Evolutionary conservation across 64 coral and sea anemone genomes (phyloP).

Genomic region (Montipora cactus): DNA sequence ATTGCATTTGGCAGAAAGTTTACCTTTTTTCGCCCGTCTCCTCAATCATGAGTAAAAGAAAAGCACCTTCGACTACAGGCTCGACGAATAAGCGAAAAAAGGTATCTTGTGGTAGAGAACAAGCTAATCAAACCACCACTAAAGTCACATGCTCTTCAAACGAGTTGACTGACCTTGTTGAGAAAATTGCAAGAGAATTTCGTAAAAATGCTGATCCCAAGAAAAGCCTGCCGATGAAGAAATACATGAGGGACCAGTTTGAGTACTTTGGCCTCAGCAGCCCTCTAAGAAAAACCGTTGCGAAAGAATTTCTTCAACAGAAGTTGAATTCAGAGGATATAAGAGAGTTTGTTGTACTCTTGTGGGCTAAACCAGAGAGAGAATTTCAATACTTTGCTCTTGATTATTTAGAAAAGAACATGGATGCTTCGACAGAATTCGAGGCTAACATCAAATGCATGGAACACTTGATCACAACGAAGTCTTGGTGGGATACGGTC

Average conservation of each 20-base stretch:
- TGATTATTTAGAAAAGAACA: slow-evolving; percentile 87
- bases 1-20: neutral
- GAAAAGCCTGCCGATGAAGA: slow-evolving; percentile 69
- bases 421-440: slow-evolving; percentile 65
- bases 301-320: slow-evolving; percentile 62
- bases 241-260: slow-evolving; percentile 89
- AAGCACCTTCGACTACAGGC: neutral
- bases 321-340: slow-evolving; percentile 51
- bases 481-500: slow-evolving; percentile 99
- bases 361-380: slow-evolving; percentile 87
- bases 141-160: neutral
- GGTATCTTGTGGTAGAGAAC: neutral
- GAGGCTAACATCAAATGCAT: slow-evolving; percentile 76
- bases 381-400: slow-evolving; percentile 90
- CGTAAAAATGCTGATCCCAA: slow-evolving; percentile 68
- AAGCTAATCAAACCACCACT: neutral
- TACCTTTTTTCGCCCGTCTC: neutral
- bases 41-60: slow-evolving; percentile 16
- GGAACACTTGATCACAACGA: slow-evolving; percentile 70
- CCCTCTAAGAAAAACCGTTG: slow-evolving; percentile 64
- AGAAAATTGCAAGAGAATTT: slow-evolving; percentile 45
- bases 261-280: slow-evolving; percentile 85
- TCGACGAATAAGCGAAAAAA: slow-evolving; percentile 15
- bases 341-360: slow-evolving; percentile 55
- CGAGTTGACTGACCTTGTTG: slow-evolving; percentile 7